Percentiles rank a stretch among this genome's conserved stretches.
phyloP scores from a whole-genome alignment of 2,888 invertebrate species.

The Argynnis bischoffii region DNA sequence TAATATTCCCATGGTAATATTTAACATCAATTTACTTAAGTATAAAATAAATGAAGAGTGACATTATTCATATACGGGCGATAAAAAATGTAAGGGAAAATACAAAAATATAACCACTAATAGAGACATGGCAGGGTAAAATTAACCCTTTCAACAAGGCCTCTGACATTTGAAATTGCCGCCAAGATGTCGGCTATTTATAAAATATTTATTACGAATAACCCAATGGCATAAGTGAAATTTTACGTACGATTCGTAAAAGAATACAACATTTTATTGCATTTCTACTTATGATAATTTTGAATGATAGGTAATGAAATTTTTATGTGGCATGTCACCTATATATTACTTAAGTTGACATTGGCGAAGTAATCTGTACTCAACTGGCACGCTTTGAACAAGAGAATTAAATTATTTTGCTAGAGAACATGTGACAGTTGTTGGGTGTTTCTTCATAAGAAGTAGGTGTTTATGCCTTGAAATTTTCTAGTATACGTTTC shows the following conservation, averaged over 20 bases:
- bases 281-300: not conserved
- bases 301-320: not conserved
- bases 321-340: not conserved
- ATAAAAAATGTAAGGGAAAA: constrained; percentile 7
- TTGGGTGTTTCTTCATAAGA: too few relatives aligned
- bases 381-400: too few relatives aligned
- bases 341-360: too few relatives aligned
- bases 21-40: constrained; percentile 2
- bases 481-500: too few relatives aligned
- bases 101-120: constrained; percentile 19
- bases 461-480: too few relatives aligned
- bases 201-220: constrained; percentile 19
- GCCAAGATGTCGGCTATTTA: constrained; percentile 9
- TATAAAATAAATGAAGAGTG: constrained; percentile 12
- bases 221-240: constrained; percentile 4
- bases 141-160: constrained; percentile 36
- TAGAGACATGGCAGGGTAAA: constrained; percentile 23
- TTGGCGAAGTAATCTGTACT: too few relatives aligned
- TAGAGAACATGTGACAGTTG: too few relatives aligned
- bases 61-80: constrained; percentile 8
- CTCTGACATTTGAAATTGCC: constrained; percentile 24
- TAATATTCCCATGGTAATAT: not conserved
- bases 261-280: not conserved
- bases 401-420: too few relatives aligned
- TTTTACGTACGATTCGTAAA: not conserved